A percentile compares a stretch with the other conserved stretches of the same genome.
These are phyloP conservation scores for Orthosia gothica DNA, from an alignment of 2,888 invertebrate genomes.

Conservation along the genomic window DNA sequence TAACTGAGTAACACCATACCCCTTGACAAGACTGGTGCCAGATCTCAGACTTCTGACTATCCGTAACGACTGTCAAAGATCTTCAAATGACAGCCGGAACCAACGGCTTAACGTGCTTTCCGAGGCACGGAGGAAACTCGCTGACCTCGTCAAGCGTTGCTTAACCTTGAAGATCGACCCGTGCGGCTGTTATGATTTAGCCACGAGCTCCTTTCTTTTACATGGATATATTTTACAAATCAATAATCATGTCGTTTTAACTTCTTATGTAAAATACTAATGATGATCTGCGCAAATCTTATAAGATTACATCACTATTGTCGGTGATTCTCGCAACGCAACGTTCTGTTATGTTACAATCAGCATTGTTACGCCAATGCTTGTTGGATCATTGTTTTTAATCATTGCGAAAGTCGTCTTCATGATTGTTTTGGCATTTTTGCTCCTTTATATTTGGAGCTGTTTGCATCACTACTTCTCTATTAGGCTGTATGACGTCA, in stretches of 20 bases:
- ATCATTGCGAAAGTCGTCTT: conserved; percentile 24
- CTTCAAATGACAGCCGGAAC: no score
- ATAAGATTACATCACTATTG: conserved; percentile 31
- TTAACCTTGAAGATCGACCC: no score
- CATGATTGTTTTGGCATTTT: conserved; percentile 7
- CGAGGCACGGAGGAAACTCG: no score
- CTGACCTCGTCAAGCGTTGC: no score
- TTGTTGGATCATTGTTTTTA: conserved; percentile 20
- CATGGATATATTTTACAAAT: neutral
- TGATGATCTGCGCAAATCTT: conserved; percentile 4
- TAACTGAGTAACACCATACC: no score
- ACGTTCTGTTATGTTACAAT: conserved; percentile 3
- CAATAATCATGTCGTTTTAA: neutral
- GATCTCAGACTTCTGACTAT: no score
- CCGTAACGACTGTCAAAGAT: no score
- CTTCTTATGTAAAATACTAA: neutral
- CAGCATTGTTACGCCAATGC: conserved; percentile 15
- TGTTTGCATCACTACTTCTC: neutral
- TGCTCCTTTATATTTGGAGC: neutral
- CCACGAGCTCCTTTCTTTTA: no score
- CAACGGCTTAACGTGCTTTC: no score
- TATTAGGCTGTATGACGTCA: neutral
- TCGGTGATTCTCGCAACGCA: conserved; percentile 9
- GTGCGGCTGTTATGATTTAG: no score
- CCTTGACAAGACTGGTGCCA: no score